Percentiles rank a stretch among this genome's conserved stretches.
phyloP scores from a whole-genome alignment of 1,140 invertebrate species.

The Gonioctena quinquepunctata region DNA sequence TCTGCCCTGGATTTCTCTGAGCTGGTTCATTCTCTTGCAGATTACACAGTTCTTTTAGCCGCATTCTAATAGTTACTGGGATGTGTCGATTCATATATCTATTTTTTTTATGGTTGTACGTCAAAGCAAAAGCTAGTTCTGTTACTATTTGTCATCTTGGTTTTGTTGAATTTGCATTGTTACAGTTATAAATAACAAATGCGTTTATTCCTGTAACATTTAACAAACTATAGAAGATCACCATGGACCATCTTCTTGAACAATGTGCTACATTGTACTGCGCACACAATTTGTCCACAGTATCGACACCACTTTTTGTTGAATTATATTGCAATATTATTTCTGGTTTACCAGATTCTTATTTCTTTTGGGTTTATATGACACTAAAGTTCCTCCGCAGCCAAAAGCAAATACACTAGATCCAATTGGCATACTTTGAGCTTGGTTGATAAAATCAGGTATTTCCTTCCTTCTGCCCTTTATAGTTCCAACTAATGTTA shows the following conservation, averaged over 20 bases:
- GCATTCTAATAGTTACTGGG: no score
- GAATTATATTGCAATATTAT: background rate
- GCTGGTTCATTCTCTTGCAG: no score
- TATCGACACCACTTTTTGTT: background rate
- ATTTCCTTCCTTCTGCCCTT: conserved; percentile 9
- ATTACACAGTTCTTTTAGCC: no score
- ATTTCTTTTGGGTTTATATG: background rate
- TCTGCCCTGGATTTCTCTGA: no score
- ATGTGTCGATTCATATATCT: no score
- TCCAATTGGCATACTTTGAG: background rate
- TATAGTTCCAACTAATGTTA: conserved; percentile 13
- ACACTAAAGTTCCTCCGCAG: no score
- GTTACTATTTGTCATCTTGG: no score
- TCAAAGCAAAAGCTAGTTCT: no score
- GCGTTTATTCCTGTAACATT: background rate
- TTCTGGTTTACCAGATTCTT: background rate
- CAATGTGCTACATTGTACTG: background rate
- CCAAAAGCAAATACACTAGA: no score
- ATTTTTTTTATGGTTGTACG: no score
- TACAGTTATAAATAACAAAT: no score
- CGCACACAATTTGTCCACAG: background rate
- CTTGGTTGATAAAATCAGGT: background rate
- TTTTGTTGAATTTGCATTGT: no score
- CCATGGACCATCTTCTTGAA: background rate
- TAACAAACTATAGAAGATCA: background rate